Conservation (phyloP, 2,113 vertebrate species). For the Recurvirostra avosetta region DNA sequence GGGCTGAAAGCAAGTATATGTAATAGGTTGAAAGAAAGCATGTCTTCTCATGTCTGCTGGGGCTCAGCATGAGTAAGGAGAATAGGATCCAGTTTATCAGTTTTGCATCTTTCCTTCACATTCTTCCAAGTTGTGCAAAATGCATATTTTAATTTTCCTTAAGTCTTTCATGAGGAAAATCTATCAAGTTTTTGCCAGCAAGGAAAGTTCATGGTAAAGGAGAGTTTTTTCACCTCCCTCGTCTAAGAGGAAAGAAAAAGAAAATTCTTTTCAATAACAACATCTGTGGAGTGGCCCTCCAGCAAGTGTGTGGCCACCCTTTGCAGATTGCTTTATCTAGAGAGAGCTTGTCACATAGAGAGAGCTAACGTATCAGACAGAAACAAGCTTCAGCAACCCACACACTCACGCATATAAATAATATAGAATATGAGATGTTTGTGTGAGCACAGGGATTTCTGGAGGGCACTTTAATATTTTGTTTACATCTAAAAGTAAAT, state of each 20-base stretch:
- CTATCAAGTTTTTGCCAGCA: not conserved
- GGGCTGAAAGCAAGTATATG: not conserved
- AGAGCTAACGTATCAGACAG: not conserved
- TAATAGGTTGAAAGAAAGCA: not conserved
- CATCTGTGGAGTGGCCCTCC: not conserved
- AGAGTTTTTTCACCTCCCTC: not conserved
- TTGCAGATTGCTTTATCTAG: not conserved
- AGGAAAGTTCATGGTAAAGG: not conserved
- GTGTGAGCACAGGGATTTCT: constrained; percentile 34
- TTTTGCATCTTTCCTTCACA: not conserved
- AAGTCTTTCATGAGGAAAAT: not conserved
- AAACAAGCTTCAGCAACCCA: not conserved
- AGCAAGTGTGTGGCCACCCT: not conserved
- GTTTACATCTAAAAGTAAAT: constrained; percentile 45
- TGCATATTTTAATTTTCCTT: not conserved
- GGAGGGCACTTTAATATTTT: constrained; percentile 42
- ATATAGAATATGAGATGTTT: not conserved
- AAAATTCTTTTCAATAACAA: not conserved
- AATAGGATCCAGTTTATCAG: not conserved
- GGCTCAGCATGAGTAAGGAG: not conserved
- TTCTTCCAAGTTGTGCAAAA: not conserved
- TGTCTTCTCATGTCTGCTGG: not conserved
- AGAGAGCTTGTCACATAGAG: not conserved
- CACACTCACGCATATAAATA: not conserved
- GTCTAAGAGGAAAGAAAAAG: not conserved